Conservation (phyloP, 2,113 vertebrate genomes). For the Brachypteracias leptosomus region DNA sequence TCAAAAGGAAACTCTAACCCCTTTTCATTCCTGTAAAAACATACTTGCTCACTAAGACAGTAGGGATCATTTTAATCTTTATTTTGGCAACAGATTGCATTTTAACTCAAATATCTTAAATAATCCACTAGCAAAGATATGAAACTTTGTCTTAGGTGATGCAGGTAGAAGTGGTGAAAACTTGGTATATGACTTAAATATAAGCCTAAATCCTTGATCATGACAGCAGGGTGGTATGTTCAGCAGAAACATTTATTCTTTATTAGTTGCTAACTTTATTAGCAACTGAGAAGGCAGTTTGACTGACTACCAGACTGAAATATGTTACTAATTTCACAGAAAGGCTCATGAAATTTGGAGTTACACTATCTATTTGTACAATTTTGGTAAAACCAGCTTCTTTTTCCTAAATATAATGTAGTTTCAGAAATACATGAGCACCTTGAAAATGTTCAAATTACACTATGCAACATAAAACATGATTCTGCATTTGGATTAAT, state of each 20-base stretch:
- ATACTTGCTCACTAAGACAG: neutral
- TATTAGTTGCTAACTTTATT: no score
- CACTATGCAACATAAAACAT: neutral
- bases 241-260: neutral
- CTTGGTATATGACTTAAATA: neutral
- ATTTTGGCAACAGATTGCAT: neutral
- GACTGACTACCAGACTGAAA: neutral
- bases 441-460: neutral
- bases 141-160: neutral
- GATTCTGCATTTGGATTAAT: neutral
- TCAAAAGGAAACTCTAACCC: neutral
- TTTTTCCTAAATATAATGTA: neutral
- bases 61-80: neutral
- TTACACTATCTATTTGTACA: neutral
- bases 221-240: neutral
- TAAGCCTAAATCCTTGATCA: neutral
- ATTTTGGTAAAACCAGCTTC: neutral
- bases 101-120: neutral
- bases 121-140: neutral
- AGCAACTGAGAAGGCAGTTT: neutral
- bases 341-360: neutral
- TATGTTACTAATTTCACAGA: neutral
- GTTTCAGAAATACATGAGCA: neutral
- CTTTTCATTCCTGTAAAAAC: neutral
- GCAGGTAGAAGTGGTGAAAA: neutral